Base-by-base conservation (phyloP, 2,888 invertebrate species). In the Lamellibrachia columna region DNA sequence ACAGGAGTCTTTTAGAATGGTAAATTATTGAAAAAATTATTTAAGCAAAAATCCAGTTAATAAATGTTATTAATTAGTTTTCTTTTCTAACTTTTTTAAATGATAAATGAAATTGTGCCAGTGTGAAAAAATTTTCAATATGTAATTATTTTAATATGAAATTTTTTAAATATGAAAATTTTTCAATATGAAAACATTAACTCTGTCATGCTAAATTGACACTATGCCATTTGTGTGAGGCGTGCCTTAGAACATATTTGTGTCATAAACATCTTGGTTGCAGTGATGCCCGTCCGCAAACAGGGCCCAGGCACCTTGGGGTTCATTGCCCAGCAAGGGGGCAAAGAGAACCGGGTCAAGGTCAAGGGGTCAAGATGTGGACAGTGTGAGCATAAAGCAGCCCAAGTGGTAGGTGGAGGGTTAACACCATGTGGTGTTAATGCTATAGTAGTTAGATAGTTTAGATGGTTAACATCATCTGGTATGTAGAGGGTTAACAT, bases 331-430 rank as follows among this genome's bases (percentile, higher is more conserved):
- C 93, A 95, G 92, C 94, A 95, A 92, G 92, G 92, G n/a, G 93
- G 93, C 55, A 93, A 93, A 0, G 93, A 93, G 40, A 91, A 91
- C 6, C 92, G 91, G 55, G 91, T 92, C 22, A 93, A 93, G 90
- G 90, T 94, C 28, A 96, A 96, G 92, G 96, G 95, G 15, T 95
- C 95, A 0, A 95, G 95, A 92, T 96, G 96, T 95, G 96, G 96
- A 1, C 96, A 96, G 94, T 96, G 96, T 95, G 96, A 96, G 93
- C 95, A 95, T 58, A 95, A 95, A 92, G 93, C 94, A 11, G 96
- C 96, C 28, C 95, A 95, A 52, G 95, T 96, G 94, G 96, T 96
- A 93, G 94, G 95, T 94, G 58, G 11, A 91, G 75, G 75, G 75
- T 75, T 52, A 92, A 52, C 7, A 15, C 15, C 55, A 55, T 92